phyloP scores from a whole-genome alignment of 35 echinoderm and acorn worm species.

The Amphiura filiformis region DNA sequence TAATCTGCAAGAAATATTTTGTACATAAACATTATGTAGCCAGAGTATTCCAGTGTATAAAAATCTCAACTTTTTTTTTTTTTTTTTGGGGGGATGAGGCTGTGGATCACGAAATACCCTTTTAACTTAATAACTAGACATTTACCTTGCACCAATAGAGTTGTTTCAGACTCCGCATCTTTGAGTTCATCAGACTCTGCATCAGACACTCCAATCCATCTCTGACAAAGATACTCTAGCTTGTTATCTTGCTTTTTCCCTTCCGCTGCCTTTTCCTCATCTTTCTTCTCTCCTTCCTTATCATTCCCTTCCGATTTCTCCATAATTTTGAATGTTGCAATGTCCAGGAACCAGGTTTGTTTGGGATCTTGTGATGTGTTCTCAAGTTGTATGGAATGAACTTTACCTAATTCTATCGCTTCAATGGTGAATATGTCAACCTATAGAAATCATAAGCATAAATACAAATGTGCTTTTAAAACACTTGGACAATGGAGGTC shows the following conservation, averaged over 20 bases:
- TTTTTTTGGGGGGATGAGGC: too few species aligned
- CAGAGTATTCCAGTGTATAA: too few species aligned
- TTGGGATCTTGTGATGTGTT: constrained; percentile 18
- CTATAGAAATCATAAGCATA: constrained; percentile 1
- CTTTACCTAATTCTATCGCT: constrained; percentile 28
- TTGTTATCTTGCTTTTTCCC: constrained; percentile 4
- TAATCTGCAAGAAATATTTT: too few species aligned
- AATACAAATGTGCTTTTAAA: too few species aligned
- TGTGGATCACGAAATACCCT: too few species aligned
- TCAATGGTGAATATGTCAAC: constrained; percentile 42
- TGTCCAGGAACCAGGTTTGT: constrained; percentile 43
- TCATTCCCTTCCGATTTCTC: neutral
- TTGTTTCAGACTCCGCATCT: constrained; percentile 12
- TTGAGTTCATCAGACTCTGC: constrained; percentile 5
- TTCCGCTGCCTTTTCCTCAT: neutral
- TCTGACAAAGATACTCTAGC: neutral
- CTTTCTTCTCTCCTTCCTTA: neutral
- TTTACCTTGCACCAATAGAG: constrained; percentile 4
- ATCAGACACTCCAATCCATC: constrained; percentile 45
- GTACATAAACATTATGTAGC: too few species aligned
- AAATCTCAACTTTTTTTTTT: too few species aligned
- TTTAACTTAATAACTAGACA: too few species aligned
- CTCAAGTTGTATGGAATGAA: constrained; percentile 19
- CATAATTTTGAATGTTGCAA: constrained; percentile 1
- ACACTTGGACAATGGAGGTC: too few species aligned